A percentile compares a stretch with the other conserved stretches of the same genome.
phyloP scores from a whole-genome alignment of 1,140 invertebrate genomes.

The Chlorops oryzae region DNA sequence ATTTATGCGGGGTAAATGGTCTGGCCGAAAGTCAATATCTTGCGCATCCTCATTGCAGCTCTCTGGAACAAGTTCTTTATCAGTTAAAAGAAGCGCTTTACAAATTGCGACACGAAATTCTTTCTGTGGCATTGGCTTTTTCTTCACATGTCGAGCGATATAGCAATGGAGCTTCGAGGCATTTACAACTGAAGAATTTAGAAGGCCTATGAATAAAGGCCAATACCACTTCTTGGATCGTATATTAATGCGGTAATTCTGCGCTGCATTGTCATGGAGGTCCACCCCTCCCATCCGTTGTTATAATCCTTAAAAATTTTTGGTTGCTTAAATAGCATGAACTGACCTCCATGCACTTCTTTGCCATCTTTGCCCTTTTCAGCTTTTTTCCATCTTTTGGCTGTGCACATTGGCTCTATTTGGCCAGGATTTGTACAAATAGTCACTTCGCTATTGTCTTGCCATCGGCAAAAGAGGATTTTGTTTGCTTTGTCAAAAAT shows the following conservation, averaged over 20 bases:
- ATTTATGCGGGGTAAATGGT: too few species aligned
- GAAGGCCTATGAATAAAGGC: too few species aligned
- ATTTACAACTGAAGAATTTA: too few species aligned
- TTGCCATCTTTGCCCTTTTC: constrained; percentile 1
- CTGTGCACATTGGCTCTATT: neutral
- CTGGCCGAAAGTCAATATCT: too few species aligned
- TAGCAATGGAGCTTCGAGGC: too few species aligned
- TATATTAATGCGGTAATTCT: constrained; percentile 4
- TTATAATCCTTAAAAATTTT: constrained; percentile 1
- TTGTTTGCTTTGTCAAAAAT: constrained; percentile 2
- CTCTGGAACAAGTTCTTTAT: too few species aligned
- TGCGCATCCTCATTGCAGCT: too few species aligned
- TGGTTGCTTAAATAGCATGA: neutral
- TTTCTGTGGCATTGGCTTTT: too few species aligned
- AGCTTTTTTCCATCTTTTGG: constrained; percentile 3
- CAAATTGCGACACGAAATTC: too few species aligned
- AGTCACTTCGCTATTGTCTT: constrained; percentile 5
- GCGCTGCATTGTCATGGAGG: constrained; percentile 15
- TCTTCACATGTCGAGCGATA: too few species aligned
- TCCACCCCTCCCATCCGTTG: constrained; percentile 15
- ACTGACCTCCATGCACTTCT: neutral
- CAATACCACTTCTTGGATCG: constrained; percentile 7
- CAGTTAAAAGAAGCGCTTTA: too few species aligned
- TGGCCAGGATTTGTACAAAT: constrained; percentile 4
- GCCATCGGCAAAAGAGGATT: constrained; percentile 6